Evolutionary conservation across 2,888 invertebrate species (phyloP), one percentile per base, ranked within the genome.

Genomic region (Xestia sexstrigata): DNA sequence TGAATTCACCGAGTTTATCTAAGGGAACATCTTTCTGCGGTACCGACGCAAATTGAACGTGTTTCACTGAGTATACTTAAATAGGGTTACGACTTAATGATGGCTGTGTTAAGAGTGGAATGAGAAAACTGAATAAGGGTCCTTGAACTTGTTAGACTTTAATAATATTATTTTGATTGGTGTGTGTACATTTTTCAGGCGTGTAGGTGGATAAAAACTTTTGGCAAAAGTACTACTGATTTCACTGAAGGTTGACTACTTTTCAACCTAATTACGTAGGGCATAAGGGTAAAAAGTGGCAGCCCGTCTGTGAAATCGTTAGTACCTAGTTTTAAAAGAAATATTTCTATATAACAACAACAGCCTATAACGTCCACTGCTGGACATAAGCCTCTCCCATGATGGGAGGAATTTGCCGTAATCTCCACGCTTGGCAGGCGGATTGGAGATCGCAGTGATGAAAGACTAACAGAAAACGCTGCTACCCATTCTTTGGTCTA

Each of bases 1-100:
- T 91, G 90, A 90, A 91, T 92, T 89, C 86, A 11, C 79, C 77
- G 82, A 89, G 87, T 89, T 88, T 89, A 89, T 89, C 83, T 76
- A 78, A 68, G 79, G 63, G 74, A 81, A 88, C 83, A 85, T 88
- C 85, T 83, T 85, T 84, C 72, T 83, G 79, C 72, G 82, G 89
- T 81, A 79, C 74, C 76, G 58, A 87, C 83, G 82, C 79, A 84
- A 89, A 88, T 87, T 81, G 81, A 70, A 83, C 79, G 83, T 81
- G 84, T 88, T 88, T 82, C 79, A 87, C 74, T 78, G 78, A 62
- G 76, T 77, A 78, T 81, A 87, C 82, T 82, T 84, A 80, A 83
- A 88, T 77, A 77, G 71, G 87, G 87, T 88, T 88, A 87, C 84
- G 82, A 76, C 80, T 86, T 84, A 87, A 87, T 86, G 87, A 87